These are phyloP conservation scores for Chitala chitala DNA, from an alignment of 2,113 vertebrate genomes.

Conservation along the genomic window DNA sequence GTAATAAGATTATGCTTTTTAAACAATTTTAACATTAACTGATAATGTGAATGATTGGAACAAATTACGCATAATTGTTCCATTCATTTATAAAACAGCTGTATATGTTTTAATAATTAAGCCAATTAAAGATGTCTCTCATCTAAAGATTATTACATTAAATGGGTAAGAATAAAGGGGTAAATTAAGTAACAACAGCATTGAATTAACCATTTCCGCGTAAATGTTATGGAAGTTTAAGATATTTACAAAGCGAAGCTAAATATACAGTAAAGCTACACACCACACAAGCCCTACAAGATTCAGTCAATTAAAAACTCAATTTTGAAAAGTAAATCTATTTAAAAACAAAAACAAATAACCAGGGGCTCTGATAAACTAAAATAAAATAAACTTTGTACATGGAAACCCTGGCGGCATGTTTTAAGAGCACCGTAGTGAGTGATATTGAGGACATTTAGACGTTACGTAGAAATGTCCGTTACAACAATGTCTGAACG, in stretches of 20 bases:
- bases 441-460: no score
- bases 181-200: background rate
- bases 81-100: background rate
- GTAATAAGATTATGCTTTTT: no score
- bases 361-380: background rate
- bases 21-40: no score
- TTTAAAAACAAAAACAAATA: background rate
- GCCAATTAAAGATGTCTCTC: no score
- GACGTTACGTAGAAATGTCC: no score
- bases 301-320: background rate
- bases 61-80: no score
- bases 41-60: no score
- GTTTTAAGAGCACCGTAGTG: no score
- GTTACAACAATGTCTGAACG: no score
- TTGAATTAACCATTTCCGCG: conserved; percentile 5
- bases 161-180: background rate
- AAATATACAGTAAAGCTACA: background rate
- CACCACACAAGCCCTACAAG: background rate
- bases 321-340: background rate
- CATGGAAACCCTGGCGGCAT: no score
- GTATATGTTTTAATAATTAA: conserved; percentile 5
- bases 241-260: background rate
- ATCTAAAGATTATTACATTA: conserved; percentile 10
- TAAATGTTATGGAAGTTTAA: conserved; percentile 9
- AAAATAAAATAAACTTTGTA: background rate